These are phyloP conservation scores for Phaedon cochleariae DNA, from an alignment of 2,888 invertebrate genomes.

Conservation along the genomic window DNA sequence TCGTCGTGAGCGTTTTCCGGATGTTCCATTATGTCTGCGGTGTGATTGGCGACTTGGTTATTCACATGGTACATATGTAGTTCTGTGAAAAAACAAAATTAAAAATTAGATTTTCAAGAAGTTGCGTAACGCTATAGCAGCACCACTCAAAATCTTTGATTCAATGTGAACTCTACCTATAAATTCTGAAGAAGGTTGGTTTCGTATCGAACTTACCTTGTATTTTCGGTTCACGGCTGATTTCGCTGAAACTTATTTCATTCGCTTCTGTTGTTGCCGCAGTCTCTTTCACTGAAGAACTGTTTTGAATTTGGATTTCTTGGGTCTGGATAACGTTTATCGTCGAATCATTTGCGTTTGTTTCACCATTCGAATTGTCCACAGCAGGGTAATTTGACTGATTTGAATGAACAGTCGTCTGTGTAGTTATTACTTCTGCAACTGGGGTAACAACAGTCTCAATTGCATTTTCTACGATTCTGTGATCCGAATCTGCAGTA, in stretches of 20 bases:
- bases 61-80: constrained; percentile 15
- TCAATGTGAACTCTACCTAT: too few relatives aligned
- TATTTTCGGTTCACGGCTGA: constrained; percentile 30
- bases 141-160: too few relatives aligned
- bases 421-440: neutral
- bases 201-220: constrained; percentile 35
- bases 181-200: too few relatives aligned
- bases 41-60: constrained; percentile 6
- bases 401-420: neutral
- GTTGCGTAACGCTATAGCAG: neutral
- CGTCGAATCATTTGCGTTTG: neutral
- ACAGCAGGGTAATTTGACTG: neutral
- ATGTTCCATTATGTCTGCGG: constrained; percentile 38
- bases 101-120: neutral
- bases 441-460: neutral
- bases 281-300: too few relatives aligned
- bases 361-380: neutral
- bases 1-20: constrained; percentile 47
- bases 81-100: constrained; percentile 10
- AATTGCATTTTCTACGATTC: neutral
- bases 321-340: constrained; percentile 2
- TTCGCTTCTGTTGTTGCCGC: neutral
- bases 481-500: neutral
- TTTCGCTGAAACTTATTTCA: constrained; percentile 11
- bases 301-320: constrained; percentile 1